These are phyloP conservation scores for Ophion obscuratus DNA, from an alignment of 2,888 invertebrate genomes.

Conservation along the genomic window DNA sequence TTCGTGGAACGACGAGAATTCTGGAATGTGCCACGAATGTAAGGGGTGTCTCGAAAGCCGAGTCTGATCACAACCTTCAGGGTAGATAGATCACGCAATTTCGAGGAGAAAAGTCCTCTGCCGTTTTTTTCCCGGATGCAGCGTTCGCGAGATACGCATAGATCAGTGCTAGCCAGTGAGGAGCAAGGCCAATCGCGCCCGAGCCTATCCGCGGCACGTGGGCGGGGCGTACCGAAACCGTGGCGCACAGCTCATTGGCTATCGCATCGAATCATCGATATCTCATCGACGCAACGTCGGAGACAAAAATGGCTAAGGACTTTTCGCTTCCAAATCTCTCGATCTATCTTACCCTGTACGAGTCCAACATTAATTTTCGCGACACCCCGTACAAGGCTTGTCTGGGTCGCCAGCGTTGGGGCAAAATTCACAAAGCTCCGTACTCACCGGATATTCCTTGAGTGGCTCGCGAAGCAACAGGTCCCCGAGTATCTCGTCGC, in stretches of 20 bases:
- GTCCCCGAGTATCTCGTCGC: slow-evolving; percentile 89
- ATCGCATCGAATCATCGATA: not conserved
- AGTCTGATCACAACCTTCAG: not conserved
- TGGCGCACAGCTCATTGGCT: not conserved
- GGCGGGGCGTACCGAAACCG: not conserved
- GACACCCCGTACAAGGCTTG: not conserved
- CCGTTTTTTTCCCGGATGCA: not conserved
- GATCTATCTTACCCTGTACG: not conserved
- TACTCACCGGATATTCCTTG: slow-evolving; percentile 86
- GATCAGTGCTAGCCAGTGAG: slow-evolving; percentile 4
- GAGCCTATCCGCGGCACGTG: not conserved
- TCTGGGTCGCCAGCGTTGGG: not conserved
- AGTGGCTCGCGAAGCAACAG: slow-evolving; percentile 87
- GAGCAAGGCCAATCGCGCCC: not conserved
- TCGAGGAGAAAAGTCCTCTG: not conserved
- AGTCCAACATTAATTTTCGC: not conserved
- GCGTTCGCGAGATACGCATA: not conserved
- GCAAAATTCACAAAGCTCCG: not conserved
- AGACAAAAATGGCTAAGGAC: not conserved
- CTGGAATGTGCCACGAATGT: not conserved
- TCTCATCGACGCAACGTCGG: not conserved
- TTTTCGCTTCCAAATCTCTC: not conserved
- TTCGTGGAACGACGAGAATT: not conserved
- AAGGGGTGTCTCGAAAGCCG: slow-evolving; percentile 1
- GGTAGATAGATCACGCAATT: not conserved